Evolutionary conservation across 1,140 invertebrate genomes (phyloP).

Genomic region (Bactericera cockerelli): DNA sequence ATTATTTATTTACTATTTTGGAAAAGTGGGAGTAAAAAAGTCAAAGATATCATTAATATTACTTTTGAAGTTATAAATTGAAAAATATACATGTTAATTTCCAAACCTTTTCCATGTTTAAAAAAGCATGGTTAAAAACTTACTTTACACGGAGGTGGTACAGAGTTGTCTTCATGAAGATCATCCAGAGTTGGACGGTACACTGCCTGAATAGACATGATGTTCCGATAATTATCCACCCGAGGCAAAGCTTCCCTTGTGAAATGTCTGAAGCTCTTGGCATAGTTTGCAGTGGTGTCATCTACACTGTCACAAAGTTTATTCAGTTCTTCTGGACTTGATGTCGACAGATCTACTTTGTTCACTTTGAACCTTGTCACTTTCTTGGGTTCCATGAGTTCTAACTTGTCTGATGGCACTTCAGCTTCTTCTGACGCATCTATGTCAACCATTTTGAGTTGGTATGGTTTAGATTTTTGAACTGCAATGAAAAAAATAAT

Average conservation of each 20-base stretch:
- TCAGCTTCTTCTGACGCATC: too few species aligned
- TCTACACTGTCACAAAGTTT: conserved; percentile 26
- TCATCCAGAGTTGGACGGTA: conserved; percentile 83
- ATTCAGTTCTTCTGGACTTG: conserved; percentile 30
- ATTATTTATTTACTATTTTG: too few species aligned
- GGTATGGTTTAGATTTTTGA: too few species aligned
- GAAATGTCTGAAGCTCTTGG: conserved; percentile 69
- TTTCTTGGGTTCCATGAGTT: conserved; percentile 19
- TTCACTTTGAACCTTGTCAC: conserved; percentile 41
- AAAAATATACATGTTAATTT: too few species aligned
- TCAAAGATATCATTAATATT: too few species aligned
- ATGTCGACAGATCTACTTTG: conserved; percentile 33
- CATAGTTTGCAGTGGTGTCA: conserved; percentile 52
- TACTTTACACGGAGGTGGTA: background rate
- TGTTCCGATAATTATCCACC: conserved; percentile 86
- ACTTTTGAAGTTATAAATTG: too few species aligned
- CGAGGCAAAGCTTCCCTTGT: conserved; percentile 80
- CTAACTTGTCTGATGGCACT: too few species aligned
- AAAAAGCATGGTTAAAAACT: too few species aligned
- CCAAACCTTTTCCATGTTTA: too few species aligned
- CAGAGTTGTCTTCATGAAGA: conserved; percentile 48
- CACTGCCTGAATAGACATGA: conserved; percentile 72
- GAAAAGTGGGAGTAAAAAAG: too few species aligned
- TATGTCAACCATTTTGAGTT: too few species aligned
- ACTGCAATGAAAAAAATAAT: too few species aligned